These are phyloP conservation scores for Myotis planiceps DNA, from an alignment of 2,797 vertebrate genomes.

Conservation along the genomic window DNA sequence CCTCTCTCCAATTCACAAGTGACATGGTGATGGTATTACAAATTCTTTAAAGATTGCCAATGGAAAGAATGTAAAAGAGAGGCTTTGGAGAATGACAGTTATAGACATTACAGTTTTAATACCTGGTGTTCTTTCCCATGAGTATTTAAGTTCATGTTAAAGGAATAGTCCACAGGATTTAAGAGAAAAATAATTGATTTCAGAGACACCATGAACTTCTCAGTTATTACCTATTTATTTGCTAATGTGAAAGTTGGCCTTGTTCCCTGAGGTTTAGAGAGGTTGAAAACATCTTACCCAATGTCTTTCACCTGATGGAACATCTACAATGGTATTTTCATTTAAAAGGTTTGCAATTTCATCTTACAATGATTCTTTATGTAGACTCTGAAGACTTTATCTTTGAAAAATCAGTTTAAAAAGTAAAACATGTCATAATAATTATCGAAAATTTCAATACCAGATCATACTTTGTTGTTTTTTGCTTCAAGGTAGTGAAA, in stretches of 20 bases:
- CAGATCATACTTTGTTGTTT: not conserved
- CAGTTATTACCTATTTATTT: slow-evolving; percentile 30
- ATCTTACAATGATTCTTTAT: not conserved
- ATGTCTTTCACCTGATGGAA: not conserved
- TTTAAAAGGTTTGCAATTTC: not conserved
- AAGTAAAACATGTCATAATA: not conserved
- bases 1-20: not conserved
- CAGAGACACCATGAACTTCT: slow-evolving; percentile 27
- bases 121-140: not conserved
- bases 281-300: not conserved
- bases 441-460: not conserved
- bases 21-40: not conserved
- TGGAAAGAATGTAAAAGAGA: not conserved
- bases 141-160: not conserved
- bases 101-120: not conserved
- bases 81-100: not conserved
- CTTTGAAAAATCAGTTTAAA: slow-evolving; percentile 28
- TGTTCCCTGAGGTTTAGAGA: not conserved
- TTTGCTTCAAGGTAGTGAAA: slow-evolving; percentile 5
- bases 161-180: not conserved
- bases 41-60: not conserved
- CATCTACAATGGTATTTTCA: not conserved
- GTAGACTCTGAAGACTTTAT: not conserved
- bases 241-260: not conserved
- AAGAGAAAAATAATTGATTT: slow-evolving; percentile 55